Conservation (phyloP, 2,888 invertebrate genomes). For the Catocala fraxini region DNA sequence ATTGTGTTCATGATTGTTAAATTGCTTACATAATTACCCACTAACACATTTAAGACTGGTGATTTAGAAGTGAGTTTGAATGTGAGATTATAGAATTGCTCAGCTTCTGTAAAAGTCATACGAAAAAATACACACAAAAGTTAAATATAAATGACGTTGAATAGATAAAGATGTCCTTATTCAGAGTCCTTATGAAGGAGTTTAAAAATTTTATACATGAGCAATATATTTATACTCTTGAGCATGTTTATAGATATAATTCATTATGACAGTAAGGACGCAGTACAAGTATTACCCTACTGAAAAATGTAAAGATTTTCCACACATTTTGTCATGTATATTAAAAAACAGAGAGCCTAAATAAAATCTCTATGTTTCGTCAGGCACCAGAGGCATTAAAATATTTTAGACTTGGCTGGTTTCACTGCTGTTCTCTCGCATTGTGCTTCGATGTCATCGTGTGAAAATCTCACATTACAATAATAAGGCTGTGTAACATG, state of each 20-base stretch:
- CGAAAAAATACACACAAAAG: not conserved
- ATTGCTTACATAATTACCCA: no score
- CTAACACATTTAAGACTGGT: no score
- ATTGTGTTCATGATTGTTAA: no score
- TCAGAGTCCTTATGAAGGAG: not conserved
- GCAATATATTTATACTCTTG: conserved; percentile 34
- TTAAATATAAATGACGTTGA: no score
- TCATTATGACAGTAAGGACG: conserved; percentile 1
- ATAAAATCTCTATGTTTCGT: conserved; percentile 10
- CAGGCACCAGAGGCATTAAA: not conserved
- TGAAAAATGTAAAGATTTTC: not conserved
- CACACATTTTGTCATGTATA: conserved; percentile 1
- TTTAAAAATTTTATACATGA: conserved; percentile 20
- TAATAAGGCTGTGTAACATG: conserved; percentile 22
- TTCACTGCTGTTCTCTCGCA: conserved; percentile 3
- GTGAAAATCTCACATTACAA: conserved; percentile 7
- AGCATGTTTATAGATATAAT: conserved; percentile 32
- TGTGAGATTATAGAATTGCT: no score
- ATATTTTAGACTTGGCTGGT: not conserved
- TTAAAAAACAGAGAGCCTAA: conserved; percentile 11
- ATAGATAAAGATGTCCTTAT: no score
- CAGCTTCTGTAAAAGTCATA: conserved; percentile 1
- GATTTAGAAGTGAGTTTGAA: no score
- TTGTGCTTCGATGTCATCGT: not conserved
- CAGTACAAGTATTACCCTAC: no score